Base-by-base conservation (phyloP, 2,888 invertebrate genomes). In the Phengaris alcon region DNA sequence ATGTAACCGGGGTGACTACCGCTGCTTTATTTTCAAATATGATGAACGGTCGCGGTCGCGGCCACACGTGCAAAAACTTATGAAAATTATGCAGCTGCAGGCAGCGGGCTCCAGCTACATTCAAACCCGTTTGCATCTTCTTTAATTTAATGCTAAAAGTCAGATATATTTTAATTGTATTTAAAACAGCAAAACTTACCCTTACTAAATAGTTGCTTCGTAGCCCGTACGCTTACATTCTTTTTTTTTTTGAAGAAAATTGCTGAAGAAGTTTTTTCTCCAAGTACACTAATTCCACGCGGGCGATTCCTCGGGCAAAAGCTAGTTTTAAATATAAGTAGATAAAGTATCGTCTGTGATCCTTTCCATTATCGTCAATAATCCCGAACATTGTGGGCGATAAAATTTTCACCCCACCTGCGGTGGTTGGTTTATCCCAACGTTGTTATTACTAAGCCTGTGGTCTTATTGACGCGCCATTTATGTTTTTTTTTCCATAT, bases 311-410 rank as follows among this genome's bases (percentile, higher is more conserved):
- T 22, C 22, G 22, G 22, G 22, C 22, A 22, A 22, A 22, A 22
- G 22, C 22, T 22, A 22, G 22, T 22, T 22, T 0, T 22, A 46
- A 35, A 64, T 64, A 35, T 64, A 64, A 35, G 64, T 12, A 64
- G 64, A 13, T 64, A 64, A 64, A 64, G 44, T 44, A 69, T 69
- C 10, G 48, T 48, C 69, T 69, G 69, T 72, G 54, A 72, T 72
- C 72, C 72, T 35, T 72, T 72, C 52, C 72, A 72, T 72, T 72
- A 72, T 54, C 22, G 54, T 52, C 72, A 54, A 72, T 72, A 72
- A 72, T 54, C 54, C 72, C 72, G 35, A 72, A 72, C 72, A 22
- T 72, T 52, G 54, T 54, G 48, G 70, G 72, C 35, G 51, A 54
- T 72, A 35, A 54, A 22, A 13, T 54, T 54, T 70, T 72, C 52